Conservation (phyloP, 2,113 vertebrate species). For the Dermatemys mawii region DNA sequence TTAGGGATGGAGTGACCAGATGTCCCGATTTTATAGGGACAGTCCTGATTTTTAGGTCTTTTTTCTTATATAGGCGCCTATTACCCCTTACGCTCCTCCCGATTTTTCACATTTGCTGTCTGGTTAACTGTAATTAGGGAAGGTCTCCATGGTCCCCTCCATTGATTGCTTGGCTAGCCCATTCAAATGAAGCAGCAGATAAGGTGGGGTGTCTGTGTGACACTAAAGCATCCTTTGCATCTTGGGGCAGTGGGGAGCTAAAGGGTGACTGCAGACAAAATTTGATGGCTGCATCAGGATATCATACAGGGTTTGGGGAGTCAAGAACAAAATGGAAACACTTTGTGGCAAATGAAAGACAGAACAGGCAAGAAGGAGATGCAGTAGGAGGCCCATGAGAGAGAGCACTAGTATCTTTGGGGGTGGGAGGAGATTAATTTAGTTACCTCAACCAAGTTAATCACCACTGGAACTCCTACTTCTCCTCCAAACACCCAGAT, state of each 20-base stretch:
- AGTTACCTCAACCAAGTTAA: neutral
- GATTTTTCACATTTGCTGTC: too few relatives aligned
- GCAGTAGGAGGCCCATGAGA: neutral
- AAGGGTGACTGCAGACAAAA: neutral
- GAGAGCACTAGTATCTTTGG: neutral
- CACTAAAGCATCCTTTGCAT: neutral
- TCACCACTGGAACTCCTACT: conserved; percentile 35
- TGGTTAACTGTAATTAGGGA: too few relatives aligned
- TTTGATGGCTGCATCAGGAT: neutral
- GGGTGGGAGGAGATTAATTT: neutral
- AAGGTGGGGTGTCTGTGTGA: neutral
- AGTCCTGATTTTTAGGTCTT: too few relatives aligned
- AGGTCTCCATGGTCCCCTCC: neutral
- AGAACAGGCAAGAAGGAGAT: neutral
- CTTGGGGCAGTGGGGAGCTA: neutral
- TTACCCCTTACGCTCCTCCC: too few relatives aligned
- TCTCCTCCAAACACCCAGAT: neutral
- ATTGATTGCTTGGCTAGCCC: neutral
- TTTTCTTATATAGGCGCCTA: too few relatives aligned
- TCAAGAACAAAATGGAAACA: neutral
- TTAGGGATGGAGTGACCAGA: too few relatives aligned
- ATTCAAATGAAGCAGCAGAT: neutral
- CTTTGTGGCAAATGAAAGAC: neutral
- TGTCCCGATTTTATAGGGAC: too few relatives aligned
- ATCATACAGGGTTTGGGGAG: neutral